A percentile compares a stretch with the other conserved stretches of the same genome.
Conservation (phyloP, 2,797 vertebrate species). For the Hoplostethus mediterraneus region DNA sequence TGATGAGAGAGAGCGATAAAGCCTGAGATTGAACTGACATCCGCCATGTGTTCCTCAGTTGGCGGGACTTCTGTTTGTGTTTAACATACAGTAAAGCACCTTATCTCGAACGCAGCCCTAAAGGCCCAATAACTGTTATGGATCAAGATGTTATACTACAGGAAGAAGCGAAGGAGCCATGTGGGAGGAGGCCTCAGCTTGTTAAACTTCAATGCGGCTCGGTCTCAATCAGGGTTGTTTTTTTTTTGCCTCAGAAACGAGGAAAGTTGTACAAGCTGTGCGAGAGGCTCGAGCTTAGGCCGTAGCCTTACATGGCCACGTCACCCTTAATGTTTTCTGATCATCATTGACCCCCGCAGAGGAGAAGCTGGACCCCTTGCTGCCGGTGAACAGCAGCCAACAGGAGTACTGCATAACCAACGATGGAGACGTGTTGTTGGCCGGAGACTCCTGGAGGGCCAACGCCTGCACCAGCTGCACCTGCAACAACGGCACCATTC, state of each 20-base stretch:
- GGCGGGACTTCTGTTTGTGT: conserved; percentile 51
- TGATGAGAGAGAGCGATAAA: conserved; percentile 52
- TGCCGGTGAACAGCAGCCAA: conserved; percentile 82
- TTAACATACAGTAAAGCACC: conserved; percentile 54
- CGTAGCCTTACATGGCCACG: neutral
- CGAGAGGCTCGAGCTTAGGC: neutral
- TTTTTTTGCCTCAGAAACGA: conserved; percentile 6
- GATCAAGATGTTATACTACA: conserved; percentile 39
- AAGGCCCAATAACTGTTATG: conserved; percentile 24
- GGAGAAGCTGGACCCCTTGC: conserved; percentile 73
- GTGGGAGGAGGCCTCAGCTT: neutral
- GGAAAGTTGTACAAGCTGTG: neutral
- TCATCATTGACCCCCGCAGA: conserved; percentile 66
- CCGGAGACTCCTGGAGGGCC: conserved; percentile 87
- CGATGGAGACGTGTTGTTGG: conserved; percentile 82
- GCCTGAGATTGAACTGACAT: conserved; percentile 29
- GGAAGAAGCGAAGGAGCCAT: conserved; percentile 21
- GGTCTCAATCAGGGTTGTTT: neutral
- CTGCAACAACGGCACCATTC: conserved; percentile 86
- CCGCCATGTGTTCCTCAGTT: conserved; percentile 43
- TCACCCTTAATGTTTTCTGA: neutral
- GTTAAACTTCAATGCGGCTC: neutral
- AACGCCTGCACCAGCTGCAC: conserved; percentile 89
- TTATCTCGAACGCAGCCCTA: conserved; percentile 43
- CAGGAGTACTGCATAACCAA: conserved; percentile 85